These are phyloP conservation scores for Philereme vetulata DNA, from an alignment of 2,888 invertebrate species.

Conservation along the genomic window DNA sequence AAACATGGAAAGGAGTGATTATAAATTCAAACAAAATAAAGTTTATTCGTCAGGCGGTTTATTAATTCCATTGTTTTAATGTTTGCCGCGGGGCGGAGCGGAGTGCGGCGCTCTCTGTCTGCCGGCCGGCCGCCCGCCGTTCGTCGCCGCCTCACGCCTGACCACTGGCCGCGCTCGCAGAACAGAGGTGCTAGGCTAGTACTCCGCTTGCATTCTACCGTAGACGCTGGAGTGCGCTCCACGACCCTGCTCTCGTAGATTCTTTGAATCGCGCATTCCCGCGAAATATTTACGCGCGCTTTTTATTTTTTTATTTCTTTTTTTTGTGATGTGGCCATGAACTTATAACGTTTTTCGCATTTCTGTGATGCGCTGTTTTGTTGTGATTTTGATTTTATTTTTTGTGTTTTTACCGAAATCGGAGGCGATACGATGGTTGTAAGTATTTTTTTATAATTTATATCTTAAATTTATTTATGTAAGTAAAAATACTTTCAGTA, in stretches of 20 bases:
- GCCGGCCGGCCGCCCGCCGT: conserved; percentile 35
- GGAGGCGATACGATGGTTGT: conserved; percentile 80
- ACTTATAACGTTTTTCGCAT: conserved; percentile 32
- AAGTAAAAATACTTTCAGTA: no score
- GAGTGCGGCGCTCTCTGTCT: conserved; percentile 49
- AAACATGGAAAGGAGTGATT: conserved; percentile 12
- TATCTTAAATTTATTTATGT: not conserved
- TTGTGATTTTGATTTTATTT: conserved; percentile 73
- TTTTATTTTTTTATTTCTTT: conserved; percentile 34
- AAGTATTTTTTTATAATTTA: conserved; percentile 53
- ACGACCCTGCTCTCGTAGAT: conserved; percentile 46
- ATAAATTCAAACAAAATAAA: conserved; percentile 27
- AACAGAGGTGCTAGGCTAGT: conserved; percentile 49
- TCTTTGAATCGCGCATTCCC: conserved; percentile 53
- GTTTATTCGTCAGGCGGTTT: conserved; percentile 20
- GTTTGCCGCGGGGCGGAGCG: conserved; percentile 46
- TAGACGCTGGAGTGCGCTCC: conserved; percentile 62
- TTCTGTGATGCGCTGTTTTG: conserved; percentile 74
- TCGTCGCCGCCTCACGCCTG: conserved; percentile 36
- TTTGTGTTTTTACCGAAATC: conserved; percentile 78
- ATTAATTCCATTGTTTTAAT: conserved; percentile 34
- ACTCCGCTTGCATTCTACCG: conserved; percentile 58
- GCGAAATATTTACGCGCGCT: conserved; percentile 64
- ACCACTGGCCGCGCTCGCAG: conserved; percentile 61
- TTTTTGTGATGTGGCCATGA: conserved; percentile 27